Conservation (phyloP, 2,113 vertebrate genomes). For the Zosterops japonicus region DNA sequence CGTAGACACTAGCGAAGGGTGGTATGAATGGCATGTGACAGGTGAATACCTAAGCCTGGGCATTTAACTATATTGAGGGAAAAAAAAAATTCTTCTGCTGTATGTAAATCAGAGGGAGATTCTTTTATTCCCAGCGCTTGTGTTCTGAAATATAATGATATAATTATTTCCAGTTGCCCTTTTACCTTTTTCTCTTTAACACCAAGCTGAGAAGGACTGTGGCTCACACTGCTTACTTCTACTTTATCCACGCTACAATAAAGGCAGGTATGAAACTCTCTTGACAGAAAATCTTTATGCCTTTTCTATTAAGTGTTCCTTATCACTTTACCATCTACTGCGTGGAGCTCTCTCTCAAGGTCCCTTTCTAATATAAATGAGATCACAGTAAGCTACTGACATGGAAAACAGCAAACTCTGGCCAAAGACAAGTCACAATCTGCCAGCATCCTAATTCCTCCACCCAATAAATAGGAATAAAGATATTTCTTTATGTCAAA, state of each 20-base stretch:
- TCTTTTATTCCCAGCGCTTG: not conserved
- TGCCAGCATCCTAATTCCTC: not conserved
- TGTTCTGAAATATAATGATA: not conserved
- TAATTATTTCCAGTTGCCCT: not conserved
- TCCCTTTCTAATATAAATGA: not conserved
- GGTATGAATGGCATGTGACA: not conserved
- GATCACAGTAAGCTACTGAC: not conserved
- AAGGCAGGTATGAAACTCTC: not conserved
- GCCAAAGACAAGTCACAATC: not conserved
- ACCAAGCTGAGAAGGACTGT: not conserved
- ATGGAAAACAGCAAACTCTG: not conserved
- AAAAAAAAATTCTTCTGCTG: not conserved
- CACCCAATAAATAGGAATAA: not conserved
- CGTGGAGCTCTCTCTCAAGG: not conserved
- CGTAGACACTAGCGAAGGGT: not conserved
- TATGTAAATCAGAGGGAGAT: not conserved
- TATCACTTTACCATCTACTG: not conserved
- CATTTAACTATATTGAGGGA: not conserved
- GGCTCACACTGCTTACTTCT: not conserved
- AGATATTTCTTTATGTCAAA: not conserved
- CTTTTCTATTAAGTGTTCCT: slow-evolving; percentile 1
- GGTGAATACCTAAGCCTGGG: not conserved
- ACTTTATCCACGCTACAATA: not conserved
- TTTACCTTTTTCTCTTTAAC: not conserved
- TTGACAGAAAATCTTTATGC: slow-evolving; percentile 37